phyloP scores from a whole-genome alignment of 2,797 vertebrate species.

The Varecia variegata region DNA sequence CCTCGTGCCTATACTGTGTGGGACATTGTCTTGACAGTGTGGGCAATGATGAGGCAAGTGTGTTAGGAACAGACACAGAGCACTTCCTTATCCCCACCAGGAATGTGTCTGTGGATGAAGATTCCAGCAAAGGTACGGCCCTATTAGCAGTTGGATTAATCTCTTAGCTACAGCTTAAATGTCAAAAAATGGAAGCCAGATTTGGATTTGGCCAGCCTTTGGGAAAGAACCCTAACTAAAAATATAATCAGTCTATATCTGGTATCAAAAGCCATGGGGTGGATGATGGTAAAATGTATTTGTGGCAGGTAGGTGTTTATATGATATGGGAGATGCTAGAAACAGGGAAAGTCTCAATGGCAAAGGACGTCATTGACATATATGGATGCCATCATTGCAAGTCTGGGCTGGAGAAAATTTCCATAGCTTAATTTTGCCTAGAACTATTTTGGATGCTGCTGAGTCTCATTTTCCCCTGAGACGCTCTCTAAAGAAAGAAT shows the following conservation, averaged over 20 bases:
- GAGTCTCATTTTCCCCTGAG: background rate
- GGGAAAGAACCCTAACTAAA: background rate
- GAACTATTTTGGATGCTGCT: slow-evolving; percentile 28
- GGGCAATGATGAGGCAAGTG: background rate
- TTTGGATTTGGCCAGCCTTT: background rate
- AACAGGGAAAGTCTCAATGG: background rate
- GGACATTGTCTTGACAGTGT: slow-evolving; percentile 46
- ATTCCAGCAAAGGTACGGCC: background rate
- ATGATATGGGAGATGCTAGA: background rate
- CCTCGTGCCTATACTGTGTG: background rate
- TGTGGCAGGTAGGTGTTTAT: background rate
- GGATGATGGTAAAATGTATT: background rate
- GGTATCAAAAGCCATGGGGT: background rate
- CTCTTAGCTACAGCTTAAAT: background rate
- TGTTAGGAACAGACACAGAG: background rate
- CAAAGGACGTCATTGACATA: background rate
- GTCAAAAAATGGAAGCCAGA: background rate
- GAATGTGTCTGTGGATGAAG: background rate
- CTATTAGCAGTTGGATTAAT: background rate
- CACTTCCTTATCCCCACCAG: background rate
- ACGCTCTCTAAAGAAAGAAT: slow-evolving; percentile 27
- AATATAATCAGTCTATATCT: background rate
- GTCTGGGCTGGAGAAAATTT: background rate
- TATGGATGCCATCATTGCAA: background rate
- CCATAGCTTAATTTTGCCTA: background rate